A percentile compares a stretch with the other conserved stretches of the same genome.
Conservation (phyloP, 1,140 invertebrate species). For the Marisa cornuarietis region DNA sequence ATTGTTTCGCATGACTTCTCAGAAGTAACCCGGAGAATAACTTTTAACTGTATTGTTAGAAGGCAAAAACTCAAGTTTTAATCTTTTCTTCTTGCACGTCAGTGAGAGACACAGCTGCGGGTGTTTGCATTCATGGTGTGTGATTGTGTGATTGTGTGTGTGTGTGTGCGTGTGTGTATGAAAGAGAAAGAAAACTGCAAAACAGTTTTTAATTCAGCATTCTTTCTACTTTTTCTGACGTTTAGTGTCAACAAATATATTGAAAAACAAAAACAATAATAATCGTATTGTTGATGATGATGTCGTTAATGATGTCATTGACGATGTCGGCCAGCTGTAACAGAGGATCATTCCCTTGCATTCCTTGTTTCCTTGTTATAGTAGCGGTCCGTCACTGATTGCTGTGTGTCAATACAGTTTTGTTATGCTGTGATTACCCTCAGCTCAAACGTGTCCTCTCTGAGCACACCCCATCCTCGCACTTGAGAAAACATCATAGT, state of each 20-base stretch:
- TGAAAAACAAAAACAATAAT: neutral
- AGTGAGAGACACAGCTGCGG: neutral
- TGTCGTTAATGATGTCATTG: neutral
- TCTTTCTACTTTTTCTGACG: neutral
- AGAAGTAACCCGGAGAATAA: neutral
- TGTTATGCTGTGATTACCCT: neutral
- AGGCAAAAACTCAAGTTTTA: neutral
- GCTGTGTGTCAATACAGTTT: too few species aligned
- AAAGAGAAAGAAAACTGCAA: too few species aligned
- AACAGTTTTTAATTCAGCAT: neutral
- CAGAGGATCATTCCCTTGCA: neutral
- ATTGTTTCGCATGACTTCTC: neutral
- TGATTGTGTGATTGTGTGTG: too few species aligned
- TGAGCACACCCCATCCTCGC: too few species aligned
- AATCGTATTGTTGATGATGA: neutral
- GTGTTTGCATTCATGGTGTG: too few species aligned
- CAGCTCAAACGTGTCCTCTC: neutral
- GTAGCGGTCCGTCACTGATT: neutral
- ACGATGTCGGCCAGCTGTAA: neutral
- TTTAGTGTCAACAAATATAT: neutral
- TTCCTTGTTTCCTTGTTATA: neutral
- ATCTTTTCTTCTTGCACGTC: neutral
- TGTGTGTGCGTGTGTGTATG: too few species aligned
- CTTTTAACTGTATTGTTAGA: neutral
- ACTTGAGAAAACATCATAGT: too few species aligned